Conservation (phyloP, 1,140 invertebrate genomes). For the Drosophila rhopaloa region DNA sequence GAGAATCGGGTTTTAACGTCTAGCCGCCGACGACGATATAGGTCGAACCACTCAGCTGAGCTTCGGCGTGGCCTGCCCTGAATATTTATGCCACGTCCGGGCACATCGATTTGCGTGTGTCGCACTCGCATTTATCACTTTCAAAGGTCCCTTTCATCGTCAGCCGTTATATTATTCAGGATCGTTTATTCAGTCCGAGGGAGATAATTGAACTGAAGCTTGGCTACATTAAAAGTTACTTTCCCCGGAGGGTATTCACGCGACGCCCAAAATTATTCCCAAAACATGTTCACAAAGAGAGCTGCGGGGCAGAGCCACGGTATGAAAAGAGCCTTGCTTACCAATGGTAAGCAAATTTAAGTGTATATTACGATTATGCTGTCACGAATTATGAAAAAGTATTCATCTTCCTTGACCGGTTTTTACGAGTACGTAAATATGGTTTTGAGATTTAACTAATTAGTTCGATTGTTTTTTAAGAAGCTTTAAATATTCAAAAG, state of each 20-base stretch:
- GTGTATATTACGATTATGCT: conserved; percentile 1
- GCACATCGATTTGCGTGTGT: conserved; percentile 13
- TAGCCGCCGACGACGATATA: conserved; percentile 38
- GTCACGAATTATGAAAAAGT: background rate
- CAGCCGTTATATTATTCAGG: conserved; percentile 18
- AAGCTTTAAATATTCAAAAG: no score
- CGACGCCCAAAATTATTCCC: conserved; percentile 3
- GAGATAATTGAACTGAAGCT: conserved; percentile 18
- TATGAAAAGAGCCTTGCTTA: background rate
- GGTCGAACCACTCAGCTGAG: conserved; percentile 42
- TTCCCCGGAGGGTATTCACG: conserved; percentile 16
- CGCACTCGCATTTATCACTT: conserved; percentile 55
- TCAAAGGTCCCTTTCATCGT: conserved; percentile 38
- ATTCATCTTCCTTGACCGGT: background rate
- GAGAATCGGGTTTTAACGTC: conserved; percentile 23
- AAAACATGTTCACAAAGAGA: background rate
- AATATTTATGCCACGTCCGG: conserved; percentile 25
- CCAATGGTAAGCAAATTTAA: conserved; percentile 8
- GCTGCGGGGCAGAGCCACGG: background rate
- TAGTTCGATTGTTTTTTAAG: background rate
- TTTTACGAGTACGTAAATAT: background rate
- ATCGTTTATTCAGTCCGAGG: conserved; percentile 9
- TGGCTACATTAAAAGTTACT: conserved; percentile 23
- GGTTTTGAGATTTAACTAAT: background rate
- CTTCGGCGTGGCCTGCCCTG: conserved; percentile 3